phyloP scores from a whole-genome alignment of 2,113 vertebrate genomes.

The Rhipidura dahli region DNA sequence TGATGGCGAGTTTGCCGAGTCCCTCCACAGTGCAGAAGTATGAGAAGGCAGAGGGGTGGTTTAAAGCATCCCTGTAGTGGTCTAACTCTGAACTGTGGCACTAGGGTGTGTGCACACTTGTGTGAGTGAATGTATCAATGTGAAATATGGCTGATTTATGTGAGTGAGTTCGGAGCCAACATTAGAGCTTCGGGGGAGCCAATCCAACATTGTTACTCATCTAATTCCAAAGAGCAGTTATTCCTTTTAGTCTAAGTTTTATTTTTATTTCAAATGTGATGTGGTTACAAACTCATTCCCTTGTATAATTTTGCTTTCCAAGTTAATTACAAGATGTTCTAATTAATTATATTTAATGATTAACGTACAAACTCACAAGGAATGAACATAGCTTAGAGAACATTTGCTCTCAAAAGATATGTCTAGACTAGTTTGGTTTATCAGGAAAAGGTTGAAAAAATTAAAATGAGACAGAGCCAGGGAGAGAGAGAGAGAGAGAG shows the following conservation, averaged over 20 bases:
- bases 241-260: constrained; percentile 65
- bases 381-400: constrained; percentile 65
- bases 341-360: constrained; percentile 76
- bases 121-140: background rate
- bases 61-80: background rate
- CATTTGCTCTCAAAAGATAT: constrained; percentile 67
- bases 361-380: constrained; percentile 71
- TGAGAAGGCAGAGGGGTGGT: background rate
- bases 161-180: constrained; percentile 11
- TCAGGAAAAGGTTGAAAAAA: constrained; percentile 65
- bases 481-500: constrained; percentile 3
- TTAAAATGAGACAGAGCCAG: constrained; percentile 44
- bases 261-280: constrained; percentile 70
- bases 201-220: constrained; percentile 65
- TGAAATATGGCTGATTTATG: background rate
- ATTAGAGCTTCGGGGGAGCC: constrained; percentile 18
- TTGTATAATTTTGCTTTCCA: constrained; percentile 70
- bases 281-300: constrained; percentile 72
- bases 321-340: constrained; percentile 74
- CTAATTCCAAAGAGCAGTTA: constrained; percentile 67
- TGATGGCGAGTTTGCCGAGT: background rate
- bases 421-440: constrained; percentile 69
- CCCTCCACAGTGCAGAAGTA: background rate
- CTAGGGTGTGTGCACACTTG: background rate
- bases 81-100: background rate